These are phyloP conservation scores for Taphrorychus bicolor DNA, from an alignment of 2,888 invertebrate species.

Conservation along the genomic window DNA sequence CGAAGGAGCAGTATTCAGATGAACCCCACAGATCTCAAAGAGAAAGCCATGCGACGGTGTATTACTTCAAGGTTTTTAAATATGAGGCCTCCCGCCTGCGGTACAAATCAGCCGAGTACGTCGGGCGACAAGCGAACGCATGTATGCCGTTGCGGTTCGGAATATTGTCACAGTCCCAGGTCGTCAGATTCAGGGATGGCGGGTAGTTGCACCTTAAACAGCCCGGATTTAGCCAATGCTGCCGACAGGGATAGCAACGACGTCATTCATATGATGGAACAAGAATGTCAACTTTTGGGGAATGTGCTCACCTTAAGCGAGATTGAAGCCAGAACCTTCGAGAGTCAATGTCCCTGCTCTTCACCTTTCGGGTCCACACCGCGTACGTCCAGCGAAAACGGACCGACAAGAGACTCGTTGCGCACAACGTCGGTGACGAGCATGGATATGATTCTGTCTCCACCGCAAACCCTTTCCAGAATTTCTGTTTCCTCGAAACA, in stretches of 20 bases:
- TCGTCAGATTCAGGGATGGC: conserved; percentile 88
- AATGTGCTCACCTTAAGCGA: conserved; percentile 62
- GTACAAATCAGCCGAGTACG: conserved; percentile 38
- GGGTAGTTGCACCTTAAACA: conserved; percentile 78
- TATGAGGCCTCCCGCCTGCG: conserved; percentile 38
- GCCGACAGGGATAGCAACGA: conserved; percentile 49
- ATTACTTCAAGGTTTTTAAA: conserved; percentile 62
- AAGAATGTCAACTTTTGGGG: conserved; percentile 48
- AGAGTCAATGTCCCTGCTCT: conserved; percentile 74
- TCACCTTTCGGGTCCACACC: conserved; percentile 79
- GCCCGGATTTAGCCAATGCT: conserved; percentile 67
- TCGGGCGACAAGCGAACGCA: conserved; percentile 36
- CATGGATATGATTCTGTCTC: conserved; percentile 56
- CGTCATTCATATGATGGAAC: conserved; percentile 47
- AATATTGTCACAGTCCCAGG: conserved; percentile 69
- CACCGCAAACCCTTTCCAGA: conserved; percentile 57
- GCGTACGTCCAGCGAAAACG: conserved; percentile 69
- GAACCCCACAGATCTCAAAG: conserved; percentile 46
- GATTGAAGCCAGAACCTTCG: conserved; percentile 66
- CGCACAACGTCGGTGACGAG: conserved; percentile 64
- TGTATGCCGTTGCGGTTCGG: conserved; percentile 52
- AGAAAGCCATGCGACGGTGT: conserved; percentile 55
- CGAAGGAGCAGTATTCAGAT: conserved; percentile 58
- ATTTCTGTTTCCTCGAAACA: conserved; percentile 14
- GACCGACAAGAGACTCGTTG: conserved; percentile 64